Percentiles rank a stretch among this genome's conserved stretches.
Evolutionary conservation across 1,140 invertebrate genomes (phyloP).

Genomic region (Physella acuta): DNA sequence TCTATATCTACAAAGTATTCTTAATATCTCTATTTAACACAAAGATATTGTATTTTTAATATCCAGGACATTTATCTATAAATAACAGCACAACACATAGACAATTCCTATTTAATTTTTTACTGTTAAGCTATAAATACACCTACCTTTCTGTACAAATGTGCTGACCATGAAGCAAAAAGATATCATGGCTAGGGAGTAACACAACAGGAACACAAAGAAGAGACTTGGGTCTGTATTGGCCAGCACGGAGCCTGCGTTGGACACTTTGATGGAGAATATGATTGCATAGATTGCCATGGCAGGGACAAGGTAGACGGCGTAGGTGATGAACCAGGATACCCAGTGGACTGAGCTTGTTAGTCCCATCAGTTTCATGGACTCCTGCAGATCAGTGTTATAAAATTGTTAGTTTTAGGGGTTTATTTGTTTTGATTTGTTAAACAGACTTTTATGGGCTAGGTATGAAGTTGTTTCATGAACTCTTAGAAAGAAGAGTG

Average conservation of each 20-base stretch:
- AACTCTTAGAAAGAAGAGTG: too few species aligned
- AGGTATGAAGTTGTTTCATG: too few species aligned
- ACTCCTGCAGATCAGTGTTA: slow-evolving; percentile 65
- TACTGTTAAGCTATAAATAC: too few species aligned
- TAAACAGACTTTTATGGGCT: too few species aligned
- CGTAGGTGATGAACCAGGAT: slow-evolving; percentile 78
- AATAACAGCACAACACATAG: too few species aligned
- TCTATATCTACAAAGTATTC: too few species aligned
- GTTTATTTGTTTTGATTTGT: too few species aligned
- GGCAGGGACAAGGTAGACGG: slow-evolving; percentile 69
- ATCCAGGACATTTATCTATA: too few species aligned
- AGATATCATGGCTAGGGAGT: slow-evolving; percentile 61
- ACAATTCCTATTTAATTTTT: too few species aligned
- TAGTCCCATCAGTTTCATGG: slow-evolving; percentile 86
- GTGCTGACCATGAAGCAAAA: slow-evolving; percentile 63
- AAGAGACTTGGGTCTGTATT: slow-evolving; percentile 61
- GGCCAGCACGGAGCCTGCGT: slow-evolving; percentile 50
- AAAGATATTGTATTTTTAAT: too few species aligned
- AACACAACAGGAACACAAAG: slow-evolving; percentile 63
- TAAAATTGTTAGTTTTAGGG: too few species aligned
- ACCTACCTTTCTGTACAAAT: slow-evolving; percentile 65
- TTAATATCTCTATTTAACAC: too few species aligned
- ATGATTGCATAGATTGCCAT: slow-evolving; percentile 61
- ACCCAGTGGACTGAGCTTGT: slow-evolving; percentile 77
- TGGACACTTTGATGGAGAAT: slow-evolving; percentile 35